Evolutionary conservation across 2,888 invertebrate genomes (phyloP).

Genomic region (Orthosia gothica): DNA sequence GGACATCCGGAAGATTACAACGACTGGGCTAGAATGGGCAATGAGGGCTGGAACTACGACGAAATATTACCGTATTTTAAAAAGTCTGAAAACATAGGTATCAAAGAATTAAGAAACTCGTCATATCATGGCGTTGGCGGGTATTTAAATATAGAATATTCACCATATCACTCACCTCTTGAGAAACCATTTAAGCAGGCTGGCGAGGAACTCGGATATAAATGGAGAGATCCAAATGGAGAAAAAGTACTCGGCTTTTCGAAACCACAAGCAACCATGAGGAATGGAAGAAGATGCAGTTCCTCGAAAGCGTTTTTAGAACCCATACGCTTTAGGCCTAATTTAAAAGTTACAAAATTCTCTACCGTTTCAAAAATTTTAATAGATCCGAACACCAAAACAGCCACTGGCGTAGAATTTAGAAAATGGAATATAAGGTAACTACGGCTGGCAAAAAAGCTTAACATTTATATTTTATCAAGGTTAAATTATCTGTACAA

Average conservation of each 20-base stretch:
- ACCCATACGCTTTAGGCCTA: constrained; percentile 92
- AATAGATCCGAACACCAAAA: constrained; percentile 92
- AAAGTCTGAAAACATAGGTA: constrained; percentile 94
- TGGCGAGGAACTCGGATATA: constrained; percentile 93
- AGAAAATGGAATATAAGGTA: constrained; percentile 91
- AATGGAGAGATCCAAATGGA: constrained; percentile 94
- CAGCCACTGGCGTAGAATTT: constrained; percentile 94
- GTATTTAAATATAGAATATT: constrained; percentile 93
- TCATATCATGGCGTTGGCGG: constrained; percentile 93
- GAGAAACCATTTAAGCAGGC: constrained; percentile 93
- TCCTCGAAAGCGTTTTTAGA: constrained; percentile 95
- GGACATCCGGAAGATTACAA: constrained; percentile 96
- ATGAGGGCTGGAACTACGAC: constrained; percentile 95
- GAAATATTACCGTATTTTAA: constrained; percentile 95
- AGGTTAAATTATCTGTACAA: background rate
- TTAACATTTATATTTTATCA: no score
- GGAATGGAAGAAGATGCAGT: constrained; percentile 94
- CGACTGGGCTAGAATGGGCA: constrained; percentile 95
- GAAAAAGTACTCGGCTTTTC: constrained; percentile 93
- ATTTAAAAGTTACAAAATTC: constrained; percentile 94
- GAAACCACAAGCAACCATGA: constrained; percentile 93
- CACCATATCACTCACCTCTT: constrained; percentile 93
- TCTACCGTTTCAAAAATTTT: constrained; percentile 93
- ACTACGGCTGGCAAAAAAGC: constrained; percentile 14
- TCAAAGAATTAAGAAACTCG: constrained; percentile 91